These are phyloP conservation scores for Bombus balteatus DNA, from an alignment of 1,140 invertebrate species.

Conservation along the genomic window DNA sequence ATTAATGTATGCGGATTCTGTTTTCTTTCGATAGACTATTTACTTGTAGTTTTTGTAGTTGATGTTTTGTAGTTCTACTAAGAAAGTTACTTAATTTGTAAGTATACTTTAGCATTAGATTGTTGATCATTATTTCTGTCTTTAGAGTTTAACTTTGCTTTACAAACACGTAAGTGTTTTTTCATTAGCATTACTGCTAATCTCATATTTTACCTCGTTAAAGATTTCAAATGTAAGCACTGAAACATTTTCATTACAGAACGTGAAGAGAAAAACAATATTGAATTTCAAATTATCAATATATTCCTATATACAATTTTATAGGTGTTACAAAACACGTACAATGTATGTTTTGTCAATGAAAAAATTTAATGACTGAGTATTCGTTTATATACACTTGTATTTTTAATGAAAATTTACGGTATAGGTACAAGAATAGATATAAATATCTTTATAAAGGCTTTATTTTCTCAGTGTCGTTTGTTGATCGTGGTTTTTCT, in stretches of 20 bases:
- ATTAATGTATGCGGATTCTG: background rate
- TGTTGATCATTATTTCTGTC: no score
- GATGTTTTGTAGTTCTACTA: no score
- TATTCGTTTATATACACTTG: background rate
- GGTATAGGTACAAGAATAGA: background rate
- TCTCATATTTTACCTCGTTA: no score
- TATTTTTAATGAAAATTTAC: background rate
- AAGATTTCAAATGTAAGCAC: no score
- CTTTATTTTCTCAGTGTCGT: background rate
- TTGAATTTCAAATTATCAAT: background rate
- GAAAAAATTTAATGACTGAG: background rate
- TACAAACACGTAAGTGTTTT: no score
- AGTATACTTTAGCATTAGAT: no score
- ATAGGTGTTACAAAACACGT: background rate
- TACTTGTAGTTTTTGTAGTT: no score
- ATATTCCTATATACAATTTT: constrained; percentile 16
- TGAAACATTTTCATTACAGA: no score
- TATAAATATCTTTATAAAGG: background rate
- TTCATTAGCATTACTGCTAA: no score
- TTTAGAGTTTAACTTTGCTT: no score
- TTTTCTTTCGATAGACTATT: no score
- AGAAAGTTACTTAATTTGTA: no score
- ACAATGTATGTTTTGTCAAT: constrained; percentile 1
- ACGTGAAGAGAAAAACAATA: background rate
- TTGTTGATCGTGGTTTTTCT: background rate